A percentile compares a stretch with the other conserved stretches of the same genome.
Evolutionary conservation across 1,140 invertebrate genomes (phyloP).

Genomic region (Drosophila kikkawai): DNA sequence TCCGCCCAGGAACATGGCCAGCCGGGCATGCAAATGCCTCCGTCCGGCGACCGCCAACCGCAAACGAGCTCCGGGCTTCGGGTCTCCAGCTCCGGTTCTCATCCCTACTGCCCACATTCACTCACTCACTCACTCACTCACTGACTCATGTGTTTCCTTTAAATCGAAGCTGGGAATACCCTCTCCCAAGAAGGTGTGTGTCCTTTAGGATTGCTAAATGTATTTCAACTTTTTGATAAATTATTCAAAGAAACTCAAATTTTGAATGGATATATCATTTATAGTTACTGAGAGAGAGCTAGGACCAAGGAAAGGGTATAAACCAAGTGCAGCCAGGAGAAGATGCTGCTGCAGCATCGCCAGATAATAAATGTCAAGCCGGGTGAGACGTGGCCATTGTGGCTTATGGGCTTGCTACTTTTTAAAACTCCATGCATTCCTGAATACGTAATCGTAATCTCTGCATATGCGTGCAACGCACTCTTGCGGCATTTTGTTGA

Average conservation of each 20-base stretch:
- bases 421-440: conserved; percentile 72
- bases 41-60: conserved; percentile 50
- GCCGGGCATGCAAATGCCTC: conserved; percentile 71
- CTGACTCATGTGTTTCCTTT: not conserved
- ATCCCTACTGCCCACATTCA: not conserved
- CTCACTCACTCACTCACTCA: conserved; percentile 15
- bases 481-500: conserved; percentile 15
- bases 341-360: conserved; percentile 30
- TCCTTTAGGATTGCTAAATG: not conserved
- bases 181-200: not conserved
- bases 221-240: not conserved
- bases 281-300: not conserved
- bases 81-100: not conserved
- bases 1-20: conserved; percentile 39
- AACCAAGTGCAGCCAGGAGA: conserved; percentile 1
- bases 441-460: conserved; percentile 68
- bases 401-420: conserved; percentile 77
- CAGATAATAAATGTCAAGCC: conserved; percentile 80
- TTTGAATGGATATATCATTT: not conserved
- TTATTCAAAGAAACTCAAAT: not conserved
- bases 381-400: conserved; percentile 77
- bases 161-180: not conserved
- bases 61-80: conserved; percentile 36
- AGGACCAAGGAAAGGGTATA: not conserved
- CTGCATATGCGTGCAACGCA: conserved; percentile 57